Conservation (phyloP, 2,888 invertebrate genomes). For the Ennomos fuscantarius region DNA sequence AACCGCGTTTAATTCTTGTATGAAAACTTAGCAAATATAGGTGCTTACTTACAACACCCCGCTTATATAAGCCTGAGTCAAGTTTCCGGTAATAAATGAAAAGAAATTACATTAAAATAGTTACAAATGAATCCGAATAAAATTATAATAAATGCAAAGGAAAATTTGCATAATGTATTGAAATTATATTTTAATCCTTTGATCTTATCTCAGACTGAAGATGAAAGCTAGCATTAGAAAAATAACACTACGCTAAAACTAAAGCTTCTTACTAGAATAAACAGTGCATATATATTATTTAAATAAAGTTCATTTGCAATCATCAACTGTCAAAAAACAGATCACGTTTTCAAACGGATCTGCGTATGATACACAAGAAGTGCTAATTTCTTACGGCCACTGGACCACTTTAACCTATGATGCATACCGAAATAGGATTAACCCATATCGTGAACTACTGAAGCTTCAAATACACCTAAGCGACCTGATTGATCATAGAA, state of each 20-base stretch:
- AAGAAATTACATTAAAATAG: no score
- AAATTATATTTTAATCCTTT: conserved; percentile 2
- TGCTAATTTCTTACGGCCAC: conserved; percentile 25
- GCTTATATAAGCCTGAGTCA: no score
- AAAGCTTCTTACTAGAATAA: neutral
- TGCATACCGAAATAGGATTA: conserved; percentile 42
- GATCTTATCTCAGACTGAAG: conserved; percentile 4
- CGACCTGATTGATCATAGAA: neutral
- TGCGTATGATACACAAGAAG: neutral
- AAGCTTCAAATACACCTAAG: conserved; percentile 8
- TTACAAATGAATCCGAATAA: no score
- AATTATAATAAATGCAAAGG: no score
- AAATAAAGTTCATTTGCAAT: no score
- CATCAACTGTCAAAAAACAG: neutral
- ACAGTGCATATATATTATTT: no score
- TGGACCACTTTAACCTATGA: conserved; percentile 31
- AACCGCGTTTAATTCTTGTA: no score
- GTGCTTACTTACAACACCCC: no score
- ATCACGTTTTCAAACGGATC: conserved; percentile 8
- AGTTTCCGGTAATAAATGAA: no score
- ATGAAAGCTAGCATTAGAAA: conserved; percentile 3
- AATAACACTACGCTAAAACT: neutral
- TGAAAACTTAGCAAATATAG: no score
- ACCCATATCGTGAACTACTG: conserved; percentile 49
- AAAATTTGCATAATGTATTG: no score